Evolutionary conservation across 1,140 invertebrate genomes (phyloP).

Genomic region (Ceratina japonica): DNA sequence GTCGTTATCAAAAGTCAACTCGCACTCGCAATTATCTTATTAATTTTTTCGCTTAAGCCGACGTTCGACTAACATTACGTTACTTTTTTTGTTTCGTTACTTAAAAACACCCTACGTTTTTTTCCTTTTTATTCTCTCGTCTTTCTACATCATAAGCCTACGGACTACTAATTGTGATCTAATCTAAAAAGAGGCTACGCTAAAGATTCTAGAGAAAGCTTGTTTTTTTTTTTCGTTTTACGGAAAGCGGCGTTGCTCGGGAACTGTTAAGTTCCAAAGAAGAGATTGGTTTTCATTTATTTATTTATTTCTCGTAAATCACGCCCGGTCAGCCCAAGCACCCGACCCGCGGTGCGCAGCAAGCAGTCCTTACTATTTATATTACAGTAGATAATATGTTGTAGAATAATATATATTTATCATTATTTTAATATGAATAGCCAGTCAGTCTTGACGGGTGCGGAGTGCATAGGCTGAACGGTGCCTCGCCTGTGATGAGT

Average conservation of each 20-base stretch:
- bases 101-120: slow-evolving; percentile 75
- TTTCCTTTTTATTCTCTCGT: slow-evolving; percentile 59
- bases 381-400: slow-evolving; percentile 73
- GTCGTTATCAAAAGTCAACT: slow-evolving; percentile 53
- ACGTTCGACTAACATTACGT: slow-evolving; percentile 70
- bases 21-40: slow-evolving; percentile 31
- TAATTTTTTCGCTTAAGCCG: slow-evolving; percentile 67
- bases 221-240: slow-evolving; percentile 36
- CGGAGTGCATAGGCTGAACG: slow-evolving; percentile 73
- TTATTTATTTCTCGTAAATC: slow-evolving; percentile 46
- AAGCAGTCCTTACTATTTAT: slow-evolving; percentile 74
- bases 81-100: slow-evolving; percentile 57
- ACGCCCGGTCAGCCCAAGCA: slow-evolving; percentile 73
- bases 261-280: slow-evolving; percentile 62
- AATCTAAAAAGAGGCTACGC: slow-evolving; percentile 69
- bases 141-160: slow-evolving; percentile 62
- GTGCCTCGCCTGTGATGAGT: slow-evolving; percentile 55
- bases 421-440: slow-evolving; percentile 71
- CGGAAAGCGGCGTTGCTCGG: slow-evolving; percentile 73
- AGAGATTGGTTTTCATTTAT: slow-evolving; percentile 27
- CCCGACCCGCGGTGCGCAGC: slow-evolving; percentile 75
- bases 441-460: slow-evolving; percentile 77
- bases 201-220: slow-evolving; percentile 73
- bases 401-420: slow-evolving; percentile 71
- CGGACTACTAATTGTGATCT: slow-evolving; percentile 58